These are phyloP conservation scores for Pseudois nayaur DNA, from an alignment of 2,113 vertebrate species.

Conservation along the genomic window DNA sequence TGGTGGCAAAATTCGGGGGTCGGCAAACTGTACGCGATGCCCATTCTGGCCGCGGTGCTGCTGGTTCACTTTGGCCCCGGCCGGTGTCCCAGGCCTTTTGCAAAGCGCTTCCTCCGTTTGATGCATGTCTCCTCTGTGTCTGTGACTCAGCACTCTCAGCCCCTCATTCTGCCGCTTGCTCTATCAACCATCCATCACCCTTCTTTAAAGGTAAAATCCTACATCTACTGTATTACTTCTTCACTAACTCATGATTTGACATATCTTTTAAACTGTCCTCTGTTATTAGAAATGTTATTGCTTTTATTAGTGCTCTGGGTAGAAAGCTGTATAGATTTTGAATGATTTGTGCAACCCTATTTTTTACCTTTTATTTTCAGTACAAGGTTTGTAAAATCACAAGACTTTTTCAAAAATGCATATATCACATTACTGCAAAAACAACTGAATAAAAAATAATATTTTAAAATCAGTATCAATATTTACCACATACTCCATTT, in stretches of 20 bases:
- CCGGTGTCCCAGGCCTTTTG: not conserved
- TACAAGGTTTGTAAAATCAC: not conserved
- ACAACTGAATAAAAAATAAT: not conserved
- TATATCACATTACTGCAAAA: not conserved
- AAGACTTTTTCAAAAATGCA: not conserved
- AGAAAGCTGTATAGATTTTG: not conserved
- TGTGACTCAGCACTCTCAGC: not conserved
- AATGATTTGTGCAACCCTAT: not conserved
- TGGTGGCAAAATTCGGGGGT: not conserved
- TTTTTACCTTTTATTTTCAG: not conserved
- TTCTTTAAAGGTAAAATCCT: not conserved
- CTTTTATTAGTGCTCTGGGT: not conserved
- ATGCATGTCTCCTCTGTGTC: not conserved
- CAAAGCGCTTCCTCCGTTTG: not conserved
- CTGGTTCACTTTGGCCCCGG: not conserved
- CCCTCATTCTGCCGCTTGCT: not conserved
- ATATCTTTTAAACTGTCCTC: not conserved
- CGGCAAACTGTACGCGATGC: accelerated
- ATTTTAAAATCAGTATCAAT: not conserved
- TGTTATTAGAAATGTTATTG: not conserved
- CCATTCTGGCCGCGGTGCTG: too few relatives aligned
- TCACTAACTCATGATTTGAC: not conserved
- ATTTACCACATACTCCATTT: not conserved
- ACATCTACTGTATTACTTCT: not conserved
- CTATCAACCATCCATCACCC: not conserved